Percentiles rank a stretch among this genome's conserved stretches.
These are phyloP conservation scores for Chunga burmeisteri DNA, from an alignment of 2,113 vertebrate species.

Conservation along the genomic window DNA sequence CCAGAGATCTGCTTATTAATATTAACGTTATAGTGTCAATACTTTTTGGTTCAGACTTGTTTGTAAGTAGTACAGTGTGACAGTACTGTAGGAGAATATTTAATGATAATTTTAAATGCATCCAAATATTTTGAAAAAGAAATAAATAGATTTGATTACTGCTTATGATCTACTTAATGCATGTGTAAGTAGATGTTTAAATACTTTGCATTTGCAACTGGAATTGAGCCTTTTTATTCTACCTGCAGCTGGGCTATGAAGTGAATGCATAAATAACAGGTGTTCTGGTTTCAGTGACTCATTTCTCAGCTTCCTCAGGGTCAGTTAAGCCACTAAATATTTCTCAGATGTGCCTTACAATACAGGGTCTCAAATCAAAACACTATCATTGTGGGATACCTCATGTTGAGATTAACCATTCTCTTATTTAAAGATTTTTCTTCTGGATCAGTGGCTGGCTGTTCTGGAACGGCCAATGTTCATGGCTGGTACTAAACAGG, in stretches of 20 bases:
- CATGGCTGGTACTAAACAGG: not conserved
- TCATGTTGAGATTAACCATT: not conserved
- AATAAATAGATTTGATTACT: constrained; percentile 17
- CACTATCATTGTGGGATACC: not conserved
- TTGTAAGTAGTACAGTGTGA: not conserved
- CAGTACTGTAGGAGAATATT: not conserved
- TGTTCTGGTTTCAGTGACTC: not conserved
- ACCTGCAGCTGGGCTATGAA: constrained; percentile 24
- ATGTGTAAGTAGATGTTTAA: not conserved
- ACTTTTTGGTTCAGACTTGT: not conserved
- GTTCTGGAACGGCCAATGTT: not conserved
- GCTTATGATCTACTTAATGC: not conserved
- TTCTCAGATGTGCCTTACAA: not conserved
- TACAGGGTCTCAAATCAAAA: not conserved
- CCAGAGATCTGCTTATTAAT: not conserved
- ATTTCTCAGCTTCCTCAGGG: constrained; percentile 18
- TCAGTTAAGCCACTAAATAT: not conserved
- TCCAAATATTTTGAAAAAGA: constrained; percentile 20
- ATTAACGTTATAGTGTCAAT: not conserved
- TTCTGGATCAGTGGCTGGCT: not conserved
- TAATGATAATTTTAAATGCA: constrained; percentile 2
- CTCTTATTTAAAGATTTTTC: not conserved
- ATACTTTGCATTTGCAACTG: not conserved
- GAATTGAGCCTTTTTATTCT: not conserved
- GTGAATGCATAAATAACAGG: not conserved